These are phyloP conservation scores for Platycercus adscitus DNA, from an alignment of 2,113 vertebrate species.

Conservation along the genomic window DNA sequence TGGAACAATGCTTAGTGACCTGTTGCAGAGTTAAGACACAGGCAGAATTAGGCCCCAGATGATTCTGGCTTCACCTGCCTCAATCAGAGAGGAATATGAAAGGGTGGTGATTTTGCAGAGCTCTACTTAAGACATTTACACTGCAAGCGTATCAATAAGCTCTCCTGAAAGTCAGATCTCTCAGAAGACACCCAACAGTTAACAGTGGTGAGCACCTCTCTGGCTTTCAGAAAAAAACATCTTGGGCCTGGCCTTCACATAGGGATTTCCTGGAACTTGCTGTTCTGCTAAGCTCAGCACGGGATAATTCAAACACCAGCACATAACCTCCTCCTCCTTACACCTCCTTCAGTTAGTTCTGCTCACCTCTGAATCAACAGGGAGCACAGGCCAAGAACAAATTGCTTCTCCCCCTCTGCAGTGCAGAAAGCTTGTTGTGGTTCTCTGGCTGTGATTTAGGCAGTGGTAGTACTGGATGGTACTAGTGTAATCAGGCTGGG, in stretches of 20 bases:
- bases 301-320: neutral
- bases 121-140: neutral
- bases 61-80: neutral
- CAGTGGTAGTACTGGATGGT: neutral
- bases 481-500: neutral
- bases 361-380: neutral
- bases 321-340: neutral
- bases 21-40: neutral
- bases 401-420: neutral
- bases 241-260: neutral
- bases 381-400: neutral
- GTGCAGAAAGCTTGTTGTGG: neutral
- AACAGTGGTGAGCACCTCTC: neutral
- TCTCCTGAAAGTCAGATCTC: neutral
- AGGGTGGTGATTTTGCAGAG: neutral
- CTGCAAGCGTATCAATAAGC: neutral
- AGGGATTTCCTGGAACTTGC: neutral
- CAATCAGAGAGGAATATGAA: neutral
- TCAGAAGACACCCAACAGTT: neutral
- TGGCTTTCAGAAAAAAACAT: neutral
- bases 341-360: neutral
- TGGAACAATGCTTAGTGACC: neutral
- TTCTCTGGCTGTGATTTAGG: neutral
- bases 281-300: neutral
- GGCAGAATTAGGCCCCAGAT: neutral